These are phyloP conservation scores for Corythornis leucogaster DNA, from an alignment of 2,797 vertebrate species.

Conservation along the genomic window DNA sequence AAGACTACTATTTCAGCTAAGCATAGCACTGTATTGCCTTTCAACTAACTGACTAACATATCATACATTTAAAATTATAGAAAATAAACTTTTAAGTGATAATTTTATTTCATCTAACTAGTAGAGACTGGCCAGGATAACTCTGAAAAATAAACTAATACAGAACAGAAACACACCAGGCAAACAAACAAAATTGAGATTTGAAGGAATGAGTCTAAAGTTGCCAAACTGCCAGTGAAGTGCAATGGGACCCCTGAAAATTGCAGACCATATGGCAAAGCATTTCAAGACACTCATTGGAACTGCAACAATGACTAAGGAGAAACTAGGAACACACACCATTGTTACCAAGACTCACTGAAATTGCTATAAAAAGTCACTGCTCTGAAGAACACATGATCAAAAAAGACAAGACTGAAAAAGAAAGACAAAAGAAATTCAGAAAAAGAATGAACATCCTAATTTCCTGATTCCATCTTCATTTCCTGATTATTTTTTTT, in stretches of 20 bases:
- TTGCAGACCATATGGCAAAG: background rate
- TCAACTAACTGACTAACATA: constrained; percentile 1
- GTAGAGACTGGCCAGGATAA: background rate
- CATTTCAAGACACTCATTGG: background rate
- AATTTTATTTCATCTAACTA: constrained; percentile 2
- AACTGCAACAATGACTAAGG: background rate
- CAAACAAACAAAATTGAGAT: background rate
- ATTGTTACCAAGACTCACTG: background rate
- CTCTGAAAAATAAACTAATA: background rate
- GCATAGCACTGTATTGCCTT: background rate
- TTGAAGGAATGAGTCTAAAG: background rate
- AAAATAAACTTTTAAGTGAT: constrained; percentile 19
- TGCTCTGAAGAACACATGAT: background rate
- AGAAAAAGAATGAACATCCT: background rate
- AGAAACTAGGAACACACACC: background rate
- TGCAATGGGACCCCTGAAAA: background rate
- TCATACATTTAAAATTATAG: constrained; percentile 6
- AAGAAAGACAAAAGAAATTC: background rate
- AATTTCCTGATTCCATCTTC: background rate
- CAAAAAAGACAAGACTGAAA: background rate
- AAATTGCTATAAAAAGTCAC: background rate
- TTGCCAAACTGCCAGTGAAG: background rate
- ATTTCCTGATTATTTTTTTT: background rate
- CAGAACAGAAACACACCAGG: background rate
- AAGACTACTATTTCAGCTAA: constrained; percentile 1